Base-by-base conservation (phyloP, 2,888 invertebrate species). In the Odontocolon sp. region DNA sequence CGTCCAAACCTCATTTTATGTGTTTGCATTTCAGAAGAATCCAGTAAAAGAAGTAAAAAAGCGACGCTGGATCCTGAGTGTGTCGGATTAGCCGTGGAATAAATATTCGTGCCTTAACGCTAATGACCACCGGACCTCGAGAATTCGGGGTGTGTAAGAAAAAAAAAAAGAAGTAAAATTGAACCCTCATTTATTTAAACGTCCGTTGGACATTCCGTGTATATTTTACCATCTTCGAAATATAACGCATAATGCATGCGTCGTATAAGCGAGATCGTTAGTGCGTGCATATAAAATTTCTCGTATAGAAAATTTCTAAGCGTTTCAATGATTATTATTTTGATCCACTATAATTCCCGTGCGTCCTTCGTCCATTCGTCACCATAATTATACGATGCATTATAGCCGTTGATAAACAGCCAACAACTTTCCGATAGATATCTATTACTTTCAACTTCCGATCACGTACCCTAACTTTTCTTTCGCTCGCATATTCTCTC, bases 21-120 rank as follows among this genome's bases (percentile, higher is more conserved):
- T 26, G 26, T n/a, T 5, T 45, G 14, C 11, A 28, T 70, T 66
- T 14, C 75, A 88, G 89, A 87, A 5, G 50, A 54, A 21, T 8
- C 82, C 1, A 40, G 56, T 2, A 85, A 85, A 31, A 84, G 72
- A 69, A 86, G 82, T 63, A 89, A 85, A 59, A 89, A 87, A 66
- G 80, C 82, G 28, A 83, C 78, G 0, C 61, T 89, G 21, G 83
- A 84, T 80, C 86, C 86, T 2, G 89, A 89, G 68, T 78, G 82
- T 3, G 81, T 89, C 18, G 89, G 87, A 9, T 77, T 87, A 18
- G 80, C 80, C 9, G 82, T 28, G 52, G 83, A 85, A 73, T 73
- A 68, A 83, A 74, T 57, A 33, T 40, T 6, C 18, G 18, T 11
- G 3, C 31, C 2, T 21, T 40, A 31, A n/a, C 31, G 26, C 23